Evolutionary conservation across 1,140 invertebrate genomes (phyloP), one percentile per base, ranked within the genome.

Genomic region (Agrypnia vestita): DNA sequence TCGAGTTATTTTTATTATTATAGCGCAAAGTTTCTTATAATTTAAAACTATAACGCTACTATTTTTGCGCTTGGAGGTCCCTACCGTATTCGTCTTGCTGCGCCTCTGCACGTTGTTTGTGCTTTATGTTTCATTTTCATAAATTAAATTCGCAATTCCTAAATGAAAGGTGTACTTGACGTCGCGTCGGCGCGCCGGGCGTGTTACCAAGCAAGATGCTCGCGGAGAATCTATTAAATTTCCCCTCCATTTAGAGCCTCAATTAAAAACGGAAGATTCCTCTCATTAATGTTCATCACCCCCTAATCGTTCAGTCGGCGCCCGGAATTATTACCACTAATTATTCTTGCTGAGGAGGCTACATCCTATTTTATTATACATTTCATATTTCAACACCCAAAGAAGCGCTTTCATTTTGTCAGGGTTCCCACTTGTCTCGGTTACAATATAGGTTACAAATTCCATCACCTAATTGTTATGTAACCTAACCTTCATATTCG

Each of bases 361-460:
- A 69, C 64, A 69, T 69, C 64, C 64, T 15, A 69, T 69, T 69
- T 69, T 69, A 69, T 69, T 69, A 69, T 69, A 44, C 64, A 15
- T 69, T 69, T 44, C 64, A 69, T 69, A 69, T 69, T 69, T 47
- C 44, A n/a, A 69, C 64, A 69, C 64, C 64, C 44, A 69, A 44
- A 69, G 35, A 46, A 69, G n/a, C 46, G 3, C n/a, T 15, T 13
- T 51, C 49, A 51, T 51, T 51, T 15, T 51, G 8, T 4, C 49
- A 51, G 49, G 49, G 49, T 51, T 51, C 49, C 49, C 49, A 13
- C 49, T 3, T 9, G 49, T 1, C 3, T 13, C 8, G 49, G 49
- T 51, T 51, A 4, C n/a, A 13, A 51, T 6, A 6, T 35, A 35
- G 25, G 6, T 35, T 35, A 35, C 25, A 3, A n/a, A n/a, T n/a